Base-by-base conservation (phyloP, 2,888 invertebrate genomes). In the Stenodema calcarata region DNA sequence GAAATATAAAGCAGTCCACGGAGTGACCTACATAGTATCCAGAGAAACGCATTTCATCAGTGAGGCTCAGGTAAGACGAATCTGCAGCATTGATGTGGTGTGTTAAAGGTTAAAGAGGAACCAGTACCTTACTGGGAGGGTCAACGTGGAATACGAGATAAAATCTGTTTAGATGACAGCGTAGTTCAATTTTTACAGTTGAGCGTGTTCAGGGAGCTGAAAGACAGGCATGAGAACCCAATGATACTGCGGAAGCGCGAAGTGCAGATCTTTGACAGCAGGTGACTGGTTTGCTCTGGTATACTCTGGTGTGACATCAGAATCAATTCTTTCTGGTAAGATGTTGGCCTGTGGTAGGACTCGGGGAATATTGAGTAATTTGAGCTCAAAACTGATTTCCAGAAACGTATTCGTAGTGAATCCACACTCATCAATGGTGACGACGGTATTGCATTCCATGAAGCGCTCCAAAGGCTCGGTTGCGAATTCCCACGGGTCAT, bases 361-460 rank as follows among this genome's bases (percentile, higher is more conserved):
- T 35, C 7, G 35, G 7, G 7, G 35, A 35, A 7, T 7, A n/a
- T n/a, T n/a, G n/a, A n/a, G n/a, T 35, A 35, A 35, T 35, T 35
- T 35, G 35, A 35, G 7, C 7, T 35, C 35, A 7, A 35, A n/a
- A n/a, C n/a, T n/a, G n/a, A n/a, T n/a, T n/a, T n/a, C n/a, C 28
- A 84, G 84, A 47, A 73, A 84, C 84, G 75, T 84, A 11, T 84
- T 84, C 35, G 70, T 84, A 35, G 75, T 84, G n/a, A 84, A 84
- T 41, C 84, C 84, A 12, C 23, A 23, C 62, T 62, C 62, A 18
- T 6, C 62, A 2, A 23, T 62, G 23, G 23, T 62, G 62, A 62
- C 62, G 1, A 23, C 62, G 23, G 62, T 62, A 3, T 9, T 62
- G 23, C 62, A 62, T 9, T 2, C 62, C 0, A 23, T 62, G 23